Base-by-base conservation (phyloP, 2,113 vertebrate species). In the Osmerus eperlanus region DNA sequence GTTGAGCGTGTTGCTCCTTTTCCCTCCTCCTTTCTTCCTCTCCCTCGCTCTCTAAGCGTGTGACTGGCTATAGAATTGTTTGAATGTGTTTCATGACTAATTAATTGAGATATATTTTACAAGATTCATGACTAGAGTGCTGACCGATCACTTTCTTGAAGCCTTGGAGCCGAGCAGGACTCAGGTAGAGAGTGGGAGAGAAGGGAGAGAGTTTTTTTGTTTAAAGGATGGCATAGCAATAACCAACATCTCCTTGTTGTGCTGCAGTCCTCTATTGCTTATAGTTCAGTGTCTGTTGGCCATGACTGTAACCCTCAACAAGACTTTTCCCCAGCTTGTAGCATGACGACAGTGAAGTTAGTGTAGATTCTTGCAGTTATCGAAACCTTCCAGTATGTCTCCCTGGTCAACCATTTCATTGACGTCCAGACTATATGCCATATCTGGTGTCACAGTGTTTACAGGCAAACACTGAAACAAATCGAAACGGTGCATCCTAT, bases 401-500 rank as follows among this genome's bases (percentile, higher is more conserved):
- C 9, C 5, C 41, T 47, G 16, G 60, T 19, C 6, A 23, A 19
- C 55, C 41, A 12, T 71, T 63, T 3, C 21, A 28, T 12, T 52
- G 58, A 18, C 13, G 16, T n/a, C 15, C n/a, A 47, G 9, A 47
- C n/a, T 32, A 15, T 7, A n/a, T 12, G 32, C 23, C 54, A 19
- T 55, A 67, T 60, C 65, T 61, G 19, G 56, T 67, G 36, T 67
- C 65, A 1, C 69, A 59, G 76, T 81, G 69, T 75, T 87, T 28
- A 67, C 68, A 75, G 64, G 28, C 67, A 25, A 78, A 68, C 78
- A 81, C 19, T 23, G 65, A 85, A 68, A 84, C 18, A 64, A 87
- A 91, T 79, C 75, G 68, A 68, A 78, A 52, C 66, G 15, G 15
- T 59, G 79, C 32, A 68, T 64, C 6, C 6, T 54, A 77, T 32